phyloP scores from a whole-genome alignment of 2,797 vertebrate species.

The Eospalax fontanierii region DNA sequence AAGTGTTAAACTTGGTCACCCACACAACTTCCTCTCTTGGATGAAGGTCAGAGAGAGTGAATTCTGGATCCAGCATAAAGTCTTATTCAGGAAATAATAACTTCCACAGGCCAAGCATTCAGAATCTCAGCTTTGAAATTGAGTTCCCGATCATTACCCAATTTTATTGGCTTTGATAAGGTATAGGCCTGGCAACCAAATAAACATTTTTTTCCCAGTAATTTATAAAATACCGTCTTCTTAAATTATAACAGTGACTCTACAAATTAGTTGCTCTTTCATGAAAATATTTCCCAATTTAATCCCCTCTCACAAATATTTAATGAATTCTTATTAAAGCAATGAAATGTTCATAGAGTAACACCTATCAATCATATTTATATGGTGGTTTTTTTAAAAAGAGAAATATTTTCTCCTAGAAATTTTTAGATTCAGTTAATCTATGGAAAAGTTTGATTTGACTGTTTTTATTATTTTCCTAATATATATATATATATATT shows the following conservation, averaged over 20 bases:
- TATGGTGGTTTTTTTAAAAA: slow-evolving; percentile 69
- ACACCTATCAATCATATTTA: slow-evolving; percentile 70
- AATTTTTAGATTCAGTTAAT: slow-evolving; percentile 77
- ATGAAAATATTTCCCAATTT: slow-evolving; percentile 80
- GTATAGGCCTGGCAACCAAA: slow-evolving; percentile 67
- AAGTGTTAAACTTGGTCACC: slow-evolving; percentile 87
- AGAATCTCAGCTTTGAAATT: slow-evolving; percentile 77
- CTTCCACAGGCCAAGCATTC: slow-evolving; percentile 54
- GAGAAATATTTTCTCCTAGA: slow-evolving; percentile 72
- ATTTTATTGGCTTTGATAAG: slow-evolving; percentile 76
- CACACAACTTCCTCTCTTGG: slow-evolving; percentile 84
- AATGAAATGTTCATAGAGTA: slow-evolving; percentile 63
- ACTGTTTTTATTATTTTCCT: slow-evolving; percentile 66
- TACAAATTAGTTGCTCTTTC: slow-evolving; percentile 80
- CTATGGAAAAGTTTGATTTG: slow-evolving; percentile 78
- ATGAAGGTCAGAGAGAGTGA: slow-evolving; percentile 83
- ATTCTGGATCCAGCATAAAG: slow-evolving; percentile 75
- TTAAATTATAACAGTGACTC: slow-evolving; percentile 81
- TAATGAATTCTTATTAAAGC: slow-evolving; percentile 77
- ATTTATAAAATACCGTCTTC: slow-evolving; percentile 73
- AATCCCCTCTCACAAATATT: slow-evolving; percentile 76
- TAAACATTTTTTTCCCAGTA: slow-evolving; percentile 57
- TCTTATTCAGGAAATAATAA: slow-evolving; percentile 84
- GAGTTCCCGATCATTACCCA: slow-evolving; percentile 66
- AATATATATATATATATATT: slow-evolving; percentile 50